These are phyloP conservation scores for Leucophenga maculata DNA, from an alignment of 2,888 invertebrate genomes.

Conservation along the genomic window DNA sequence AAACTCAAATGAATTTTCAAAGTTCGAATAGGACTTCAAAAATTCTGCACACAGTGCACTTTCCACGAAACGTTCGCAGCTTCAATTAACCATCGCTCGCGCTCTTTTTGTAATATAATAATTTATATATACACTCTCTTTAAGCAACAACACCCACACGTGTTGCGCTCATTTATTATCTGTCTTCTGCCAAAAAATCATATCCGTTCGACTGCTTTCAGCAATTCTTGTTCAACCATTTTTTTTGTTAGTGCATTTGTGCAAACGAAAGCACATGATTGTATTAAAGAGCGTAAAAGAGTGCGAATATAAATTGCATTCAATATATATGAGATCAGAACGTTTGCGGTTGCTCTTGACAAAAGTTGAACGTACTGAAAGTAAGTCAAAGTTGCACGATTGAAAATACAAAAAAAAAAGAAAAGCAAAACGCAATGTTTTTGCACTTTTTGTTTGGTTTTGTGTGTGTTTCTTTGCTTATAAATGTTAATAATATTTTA, in stretches of 20 bases:
- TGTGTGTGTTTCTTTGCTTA: constrained; percentile 1
- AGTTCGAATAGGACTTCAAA: too few relatives aligned
- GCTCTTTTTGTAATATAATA: too few relatives aligned
- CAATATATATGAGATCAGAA: neutral
- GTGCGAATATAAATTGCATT: neutral
- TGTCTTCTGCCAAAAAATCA: too few relatives aligned
- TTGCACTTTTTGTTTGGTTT: neutral
- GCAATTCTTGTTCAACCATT: neutral
- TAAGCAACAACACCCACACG: constrained; percentile 11
- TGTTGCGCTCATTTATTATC: constrained; percentile 2
- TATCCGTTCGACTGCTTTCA: neutral
- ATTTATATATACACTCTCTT: too few relatives aligned
- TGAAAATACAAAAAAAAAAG: constrained; percentile 1
- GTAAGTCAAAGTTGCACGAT: constrained; percentile 71
- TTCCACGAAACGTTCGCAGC: constrained; percentile 44
- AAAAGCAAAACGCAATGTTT: neutral
- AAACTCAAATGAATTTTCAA: too few relatives aligned
- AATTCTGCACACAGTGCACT: constrained; percentile 39
- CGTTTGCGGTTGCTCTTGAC: constrained; percentile 27
- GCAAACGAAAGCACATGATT: neutral
- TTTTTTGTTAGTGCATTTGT: neutral
- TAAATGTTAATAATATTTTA: constrained; percentile 20
- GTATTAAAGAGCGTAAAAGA: neutral
- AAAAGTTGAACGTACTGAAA: constrained; percentile 71
- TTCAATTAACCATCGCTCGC: neutral